phyloP scores from a whole-genome alignment of 2,113 vertebrate species.

The Xyliphius kryptos region DNA sequence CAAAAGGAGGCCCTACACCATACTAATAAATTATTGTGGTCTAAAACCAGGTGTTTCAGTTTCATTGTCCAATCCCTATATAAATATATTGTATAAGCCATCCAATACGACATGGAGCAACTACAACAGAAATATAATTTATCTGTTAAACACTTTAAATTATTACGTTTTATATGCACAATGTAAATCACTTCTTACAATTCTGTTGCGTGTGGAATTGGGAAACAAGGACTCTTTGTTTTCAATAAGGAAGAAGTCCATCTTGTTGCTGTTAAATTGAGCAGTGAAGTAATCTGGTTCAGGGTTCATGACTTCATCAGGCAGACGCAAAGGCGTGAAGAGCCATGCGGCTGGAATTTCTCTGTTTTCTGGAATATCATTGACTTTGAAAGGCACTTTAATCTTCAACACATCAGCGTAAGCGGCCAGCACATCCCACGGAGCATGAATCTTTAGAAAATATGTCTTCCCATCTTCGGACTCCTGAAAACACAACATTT shows the following conservation, averaged over 20 bases:
- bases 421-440: conserved; percentile 86
- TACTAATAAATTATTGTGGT: too few relatives aligned
- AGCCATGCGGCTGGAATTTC: conserved; percentile 69
- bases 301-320: conserved; percentile 72
- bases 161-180: neutral
- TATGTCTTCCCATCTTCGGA: conserved; percentile 87
- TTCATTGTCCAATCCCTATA: too few relatives aligned
- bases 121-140: too few relatives aligned
- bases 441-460: conserved; percentile 91
- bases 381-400: conserved; percentile 85
- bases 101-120: too few relatives aligned
- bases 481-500: conserved; percentile 66
- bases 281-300: conserved; percentile 84
- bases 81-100: too few relatives aligned
- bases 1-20: too few relatives aligned
- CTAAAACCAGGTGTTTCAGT: too few relatives aligned
- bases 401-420: conserved; percentile 90
- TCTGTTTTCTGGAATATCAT: conserved; percentile 63
- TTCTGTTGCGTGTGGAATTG: conserved; percentile 87
- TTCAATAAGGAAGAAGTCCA: conserved; percentile 84
- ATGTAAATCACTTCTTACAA: conserved; percentile 66
- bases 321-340: conserved; percentile 70
- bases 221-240: conserved; percentile 83
- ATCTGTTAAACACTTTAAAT: neutral
- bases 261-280: conserved; percentile 80